Evolutionary conservation across 2,888 invertebrate species (phyloP).

Genomic region (Scrobipalpa costella): DNA sequence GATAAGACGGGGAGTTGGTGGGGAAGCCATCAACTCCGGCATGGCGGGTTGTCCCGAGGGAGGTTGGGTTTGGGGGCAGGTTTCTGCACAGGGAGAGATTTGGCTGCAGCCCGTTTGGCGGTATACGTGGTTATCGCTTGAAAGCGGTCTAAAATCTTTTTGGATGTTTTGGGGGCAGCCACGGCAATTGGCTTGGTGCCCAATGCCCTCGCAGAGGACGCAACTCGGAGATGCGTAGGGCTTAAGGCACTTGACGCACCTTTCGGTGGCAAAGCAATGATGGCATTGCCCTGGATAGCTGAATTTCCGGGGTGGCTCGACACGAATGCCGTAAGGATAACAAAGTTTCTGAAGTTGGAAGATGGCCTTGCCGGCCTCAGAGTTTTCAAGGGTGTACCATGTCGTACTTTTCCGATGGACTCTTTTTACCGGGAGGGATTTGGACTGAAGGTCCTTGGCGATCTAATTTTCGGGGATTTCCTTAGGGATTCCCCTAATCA

Average conservation of each 20-base stretch:
- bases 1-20: no score
- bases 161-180: not conserved
- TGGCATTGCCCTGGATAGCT: not conserved
- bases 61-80: no score
- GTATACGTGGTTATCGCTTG: not conserved
- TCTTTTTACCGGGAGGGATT: not conserved
- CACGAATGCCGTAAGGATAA: not conserved
- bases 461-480: not conserved
- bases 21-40: no score
- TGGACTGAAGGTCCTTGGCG: not conserved
- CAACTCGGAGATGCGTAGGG: not conserved
- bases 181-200: not conserved
- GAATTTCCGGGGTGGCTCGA: not conserved
- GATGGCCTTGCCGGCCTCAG: not conserved
- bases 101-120: no score
- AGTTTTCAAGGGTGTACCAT: not conserved
- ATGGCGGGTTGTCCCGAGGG: no score
- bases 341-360: not conserved
- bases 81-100: no score
- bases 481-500: not conserved
- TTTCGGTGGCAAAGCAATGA: not conserved
- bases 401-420: not conserved
- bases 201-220: not conserved
- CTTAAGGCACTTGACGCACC: not conserved
- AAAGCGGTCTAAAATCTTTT: not conserved